Conservation (phyloP, 2,797 vertebrate species). For the Natrix natrix region DNA sequence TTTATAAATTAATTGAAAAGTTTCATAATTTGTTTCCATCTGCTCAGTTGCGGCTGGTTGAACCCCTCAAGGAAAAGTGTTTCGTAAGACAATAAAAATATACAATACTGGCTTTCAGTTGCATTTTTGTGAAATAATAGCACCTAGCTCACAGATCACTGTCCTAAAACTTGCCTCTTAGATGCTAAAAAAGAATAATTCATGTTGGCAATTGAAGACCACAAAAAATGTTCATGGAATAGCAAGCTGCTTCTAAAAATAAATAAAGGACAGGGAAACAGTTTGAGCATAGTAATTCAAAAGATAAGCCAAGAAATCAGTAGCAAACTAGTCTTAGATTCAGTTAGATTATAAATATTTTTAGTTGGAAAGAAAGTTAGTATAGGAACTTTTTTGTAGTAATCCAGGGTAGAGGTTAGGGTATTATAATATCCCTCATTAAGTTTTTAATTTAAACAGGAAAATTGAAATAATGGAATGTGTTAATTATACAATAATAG, state of each 20-base stretch:
- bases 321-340: conserved; percentile 3
- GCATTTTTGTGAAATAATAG: conserved; percentile 6
- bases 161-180: background rate
- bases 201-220: background rate
- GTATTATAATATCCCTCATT: background rate
- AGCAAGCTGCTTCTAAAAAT: conserved; percentile 6
- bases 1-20: background rate
- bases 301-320: background rate
- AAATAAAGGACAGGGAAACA: background rate
- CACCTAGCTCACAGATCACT: background rate
- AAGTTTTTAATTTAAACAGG: background rate
- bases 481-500: background rate
- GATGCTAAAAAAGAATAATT: background rate
- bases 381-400: background rate
- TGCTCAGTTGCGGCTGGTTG: background rate
- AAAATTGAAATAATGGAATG: background rate
- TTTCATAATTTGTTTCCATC: background rate
- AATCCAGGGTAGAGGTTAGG: background rate
- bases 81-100: background rate
- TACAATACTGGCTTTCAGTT: background rate
- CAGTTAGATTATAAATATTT: background rate
- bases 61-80: background rate
- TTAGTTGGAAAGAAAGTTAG: background rate
- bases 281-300: conserved; percentile 12
- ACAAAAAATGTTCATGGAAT: background rate